A percentile compares a stretch with the other conserved stretches of the same genome.
Evolutionary conservation across 1,140 invertebrate species (phyloP).

Genomic region (Pseudomyrmex gracilis): DNA sequence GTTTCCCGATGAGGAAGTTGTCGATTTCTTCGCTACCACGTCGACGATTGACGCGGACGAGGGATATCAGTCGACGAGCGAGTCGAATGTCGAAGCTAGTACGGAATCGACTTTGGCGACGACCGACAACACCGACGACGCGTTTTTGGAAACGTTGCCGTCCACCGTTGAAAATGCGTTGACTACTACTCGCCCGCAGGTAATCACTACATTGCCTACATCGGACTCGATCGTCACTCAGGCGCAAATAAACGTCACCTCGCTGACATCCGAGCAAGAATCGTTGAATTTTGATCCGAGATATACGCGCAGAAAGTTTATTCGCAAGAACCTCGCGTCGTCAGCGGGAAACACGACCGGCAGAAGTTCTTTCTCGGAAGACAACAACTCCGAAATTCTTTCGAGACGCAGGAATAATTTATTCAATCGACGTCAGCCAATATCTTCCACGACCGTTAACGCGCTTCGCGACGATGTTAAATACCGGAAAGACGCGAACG

Average conservation of each 20-base stretch:
- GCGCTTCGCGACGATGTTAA: slow-evolving; percentile 21
- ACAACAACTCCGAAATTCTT: slow-evolving; percentile 5
- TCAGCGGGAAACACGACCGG: slow-evolving; percentile 3
- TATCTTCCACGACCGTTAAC: slow-evolving; percentile 50
- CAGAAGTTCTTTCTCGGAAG: slow-evolving; percentile 22
- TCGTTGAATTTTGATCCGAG: slow-evolving; percentile 56
- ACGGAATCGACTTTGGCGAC: slow-evolving; percentile 44
- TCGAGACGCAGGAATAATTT: slow-evolving; percentile 76
- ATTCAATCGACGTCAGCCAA: slow-evolving; percentile 74
- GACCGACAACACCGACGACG: slow-evolving; percentile 1
- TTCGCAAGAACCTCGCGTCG: slow-evolving; percentile 71
- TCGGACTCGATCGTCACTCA: background rate
- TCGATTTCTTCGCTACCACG: background rate
- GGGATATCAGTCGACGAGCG: background rate
- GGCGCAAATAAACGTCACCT: background rate
- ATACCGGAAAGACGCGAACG: background rate
- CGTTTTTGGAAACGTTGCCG: background rate
- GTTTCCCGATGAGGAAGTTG: background rate
- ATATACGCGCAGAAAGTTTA: slow-evolving; percentile 75
- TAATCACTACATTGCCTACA: background rate
- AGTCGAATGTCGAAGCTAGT: background rate
- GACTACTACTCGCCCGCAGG: background rate
- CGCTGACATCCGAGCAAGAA: background rate
- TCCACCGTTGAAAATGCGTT: background rate
- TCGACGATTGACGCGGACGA: slow-evolving; percentile 22